Percentiles rank a stretch among this genome's conserved stretches.
Evolutionary conservation across 2,888 invertebrate genomes (phyloP).

Genomic region (Leucophenga maculata): DNA sequence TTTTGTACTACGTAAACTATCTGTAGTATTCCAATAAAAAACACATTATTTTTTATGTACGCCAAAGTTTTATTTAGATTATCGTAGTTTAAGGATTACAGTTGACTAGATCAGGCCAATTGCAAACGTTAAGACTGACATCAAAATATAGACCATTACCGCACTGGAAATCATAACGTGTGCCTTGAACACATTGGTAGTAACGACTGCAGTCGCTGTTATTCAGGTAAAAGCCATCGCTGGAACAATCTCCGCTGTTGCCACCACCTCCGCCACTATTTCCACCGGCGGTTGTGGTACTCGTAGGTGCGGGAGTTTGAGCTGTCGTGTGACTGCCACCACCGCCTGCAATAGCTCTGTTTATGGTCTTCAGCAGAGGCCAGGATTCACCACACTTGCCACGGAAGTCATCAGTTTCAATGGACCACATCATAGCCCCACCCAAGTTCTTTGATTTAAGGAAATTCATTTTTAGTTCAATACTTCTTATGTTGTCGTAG

Average conservation of each 20-base stretch:
- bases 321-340: slow-evolving; percentile 3
- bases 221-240: slow-evolving; percentile 73
- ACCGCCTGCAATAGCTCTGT: slow-evolving; percentile 39
- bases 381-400: slow-evolving; percentile 81
- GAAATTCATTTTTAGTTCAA: slow-evolving; percentile 84
- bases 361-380: slow-evolving; percentile 53
- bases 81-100: slow-evolving; percentile 31
- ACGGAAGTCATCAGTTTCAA: slow-evolving; percentile 94
- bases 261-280: slow-evolving; percentile 29
- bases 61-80: background rate
- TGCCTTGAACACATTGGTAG: slow-evolving; percentile 76
- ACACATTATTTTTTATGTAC: background rate
- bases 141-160: slow-evolving; percentile 58
- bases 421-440: slow-evolving; percentile 78
- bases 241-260: slow-evolving; percentile 33
- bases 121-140: background rate
- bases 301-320: slow-evolving; percentile 12
- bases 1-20: too few species aligned
- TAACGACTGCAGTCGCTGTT: slow-evolving; percentile 81
- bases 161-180: slow-evolving; percentile 75
- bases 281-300: slow-evolving; percentile 23
- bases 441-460: slow-evolving; percentile 86
- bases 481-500: slow-evolving; percentile 88
- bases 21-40: too few species aligned
- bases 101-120: slow-evolving; percentile 25